Conservation (phyloP, 2,888 invertebrate genomes). For the Apocheima hispidaria region DNA sequence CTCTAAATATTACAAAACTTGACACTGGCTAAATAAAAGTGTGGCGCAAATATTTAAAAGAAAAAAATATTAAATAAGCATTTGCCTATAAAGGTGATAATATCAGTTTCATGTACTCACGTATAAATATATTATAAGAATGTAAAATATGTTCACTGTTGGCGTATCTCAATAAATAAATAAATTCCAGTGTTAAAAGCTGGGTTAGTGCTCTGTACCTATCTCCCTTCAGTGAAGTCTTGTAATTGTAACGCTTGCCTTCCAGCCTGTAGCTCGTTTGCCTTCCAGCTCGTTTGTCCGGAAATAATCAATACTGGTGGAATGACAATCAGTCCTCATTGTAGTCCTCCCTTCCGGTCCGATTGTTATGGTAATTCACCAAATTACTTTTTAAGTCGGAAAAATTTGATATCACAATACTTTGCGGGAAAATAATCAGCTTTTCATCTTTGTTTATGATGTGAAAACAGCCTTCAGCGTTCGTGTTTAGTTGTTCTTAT, state of each 20-base stretch:
- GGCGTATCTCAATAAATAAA: too few relatives aligned
- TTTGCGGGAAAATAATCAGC: slow-evolving; percentile 1
- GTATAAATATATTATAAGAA: too few relatives aligned
- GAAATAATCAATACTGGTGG: slow-evolving; percentile 27
- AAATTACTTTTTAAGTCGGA: slow-evolving; percentile 24
- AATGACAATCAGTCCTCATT: slow-evolving; percentile 28
- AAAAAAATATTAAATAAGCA: too few relatives aligned
- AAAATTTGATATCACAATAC: slow-evolving; percentile 9
- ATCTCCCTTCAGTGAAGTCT: too few relatives aligned
- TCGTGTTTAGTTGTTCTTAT: background rate
- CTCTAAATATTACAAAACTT: too few relatives aligned
- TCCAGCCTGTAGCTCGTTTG: background rate
- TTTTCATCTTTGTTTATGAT: background rate
- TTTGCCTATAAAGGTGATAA: too few relatives aligned
- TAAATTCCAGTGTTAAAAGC: too few relatives aligned
- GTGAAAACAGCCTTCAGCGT: background rate
- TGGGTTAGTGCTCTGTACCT: too few relatives aligned
- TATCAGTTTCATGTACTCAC: too few relatives aligned
- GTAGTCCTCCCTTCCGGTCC: slow-evolving; percentile 21
- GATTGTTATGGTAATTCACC: slow-evolving; percentile 22
- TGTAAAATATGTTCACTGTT: too few relatives aligned
- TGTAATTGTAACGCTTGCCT: background rate
- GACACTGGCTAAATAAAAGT: too few relatives aligned
- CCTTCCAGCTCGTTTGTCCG: slow-evolving; percentile 11
- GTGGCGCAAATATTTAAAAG: too few relatives aligned